Base-by-base conservation (phyloP, 2,113 vertebrate genomes). In the Ascaphus truei region DNA sequence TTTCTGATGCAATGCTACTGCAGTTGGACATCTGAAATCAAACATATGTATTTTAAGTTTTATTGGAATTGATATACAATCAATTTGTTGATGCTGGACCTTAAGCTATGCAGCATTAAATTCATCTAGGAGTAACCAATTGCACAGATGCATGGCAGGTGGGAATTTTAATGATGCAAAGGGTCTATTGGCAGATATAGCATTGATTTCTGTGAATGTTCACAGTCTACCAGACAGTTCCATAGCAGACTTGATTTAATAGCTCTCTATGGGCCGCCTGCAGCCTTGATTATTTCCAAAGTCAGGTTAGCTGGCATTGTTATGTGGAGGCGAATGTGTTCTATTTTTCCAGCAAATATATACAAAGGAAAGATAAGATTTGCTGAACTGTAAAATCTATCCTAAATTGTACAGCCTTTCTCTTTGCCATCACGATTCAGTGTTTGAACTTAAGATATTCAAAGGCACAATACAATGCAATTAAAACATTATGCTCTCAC, bases 161-260 rank as follows among this genome's bases (percentile, higher is more conserved):
- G 77, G 71, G 80, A 85, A 75, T 79, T 85, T 62, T 79, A 78
- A 77, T 10, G 84, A 86, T 75, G 72, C 76, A 61, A 76, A 83
- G 77, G 73, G 75, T 75, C 81, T 78, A 66, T 61, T 72, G 72
- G 81, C 81, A 91, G 86, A 85, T 47, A 37, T 72, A 77, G 73
- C 76, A 78, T 47, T 81, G 84, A 88, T 83, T 86, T 83, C 81
- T 22, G 56, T 78, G 74, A 72, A 78, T 68, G 79, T 74, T 83
- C 85, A 75, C 85, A 82, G 72, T 72, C 79, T 73, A 75, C 60
- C 79, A 84, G 84, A 75, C 83, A 83, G 78, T 74, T 86, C 84
- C 74, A 77, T 79, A 78, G 73, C 80, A 79, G 84, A 81, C 82
- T 71, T 60, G 79, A 80, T 82, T 76, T 80, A 81, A 88, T 80